Conservation (phyloP, 2,113 vertebrate genomes). For the Nanorana parkeri region DNA sequence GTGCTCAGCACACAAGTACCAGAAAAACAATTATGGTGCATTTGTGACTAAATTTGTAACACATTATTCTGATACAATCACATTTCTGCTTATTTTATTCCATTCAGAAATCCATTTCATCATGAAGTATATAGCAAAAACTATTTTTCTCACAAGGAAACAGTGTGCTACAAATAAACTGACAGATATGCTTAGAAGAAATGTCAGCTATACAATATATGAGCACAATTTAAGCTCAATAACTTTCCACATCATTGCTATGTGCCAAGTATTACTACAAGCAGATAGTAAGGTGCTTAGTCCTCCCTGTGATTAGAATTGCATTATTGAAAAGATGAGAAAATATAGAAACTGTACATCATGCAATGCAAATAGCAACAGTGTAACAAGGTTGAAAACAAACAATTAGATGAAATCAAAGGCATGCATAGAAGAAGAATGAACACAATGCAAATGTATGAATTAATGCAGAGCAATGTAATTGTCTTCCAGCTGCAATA, state of each 20-base stretch:
- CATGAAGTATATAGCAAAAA: conserved; percentile 4
- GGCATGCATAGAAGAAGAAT: not conserved
- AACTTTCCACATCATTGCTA: conserved; percentile 52
- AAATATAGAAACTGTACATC: conserved; percentile 30
- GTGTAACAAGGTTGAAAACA: conserved; percentile 6
- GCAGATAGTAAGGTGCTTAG: conserved; percentile 49
- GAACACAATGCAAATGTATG: conserved; percentile 14
- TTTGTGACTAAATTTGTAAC: conserved; percentile 12
- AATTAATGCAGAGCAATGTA: conserved; percentile 1
- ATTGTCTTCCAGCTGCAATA: not conserved
- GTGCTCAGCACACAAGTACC: not conserved
- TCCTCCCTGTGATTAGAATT: conserved; percentile 43
- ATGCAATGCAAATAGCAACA: conserved; percentile 30
- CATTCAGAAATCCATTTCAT: conserved; percentile 34
- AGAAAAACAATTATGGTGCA: conserved; percentile 3
- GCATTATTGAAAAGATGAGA: conserved; percentile 41
- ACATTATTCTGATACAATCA: conserved; percentile 15
- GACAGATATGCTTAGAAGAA: conserved; percentile 49
- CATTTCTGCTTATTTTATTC: conserved; percentile 36
- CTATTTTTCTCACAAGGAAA: conserved; percentile 20
- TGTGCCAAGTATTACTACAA: conserved; percentile 48
- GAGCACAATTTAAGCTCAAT: conserved; percentile 51
- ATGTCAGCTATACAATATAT: conserved; percentile 47
- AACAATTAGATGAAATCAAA: conserved; percentile 41
- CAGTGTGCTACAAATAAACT: conserved; percentile 43